Evolutionary conservation across 2,888 invertebrate genomes (phyloP), one percentile per base, ranked within the genome.

Genomic region (Frankliniella intonsa): DNA sequence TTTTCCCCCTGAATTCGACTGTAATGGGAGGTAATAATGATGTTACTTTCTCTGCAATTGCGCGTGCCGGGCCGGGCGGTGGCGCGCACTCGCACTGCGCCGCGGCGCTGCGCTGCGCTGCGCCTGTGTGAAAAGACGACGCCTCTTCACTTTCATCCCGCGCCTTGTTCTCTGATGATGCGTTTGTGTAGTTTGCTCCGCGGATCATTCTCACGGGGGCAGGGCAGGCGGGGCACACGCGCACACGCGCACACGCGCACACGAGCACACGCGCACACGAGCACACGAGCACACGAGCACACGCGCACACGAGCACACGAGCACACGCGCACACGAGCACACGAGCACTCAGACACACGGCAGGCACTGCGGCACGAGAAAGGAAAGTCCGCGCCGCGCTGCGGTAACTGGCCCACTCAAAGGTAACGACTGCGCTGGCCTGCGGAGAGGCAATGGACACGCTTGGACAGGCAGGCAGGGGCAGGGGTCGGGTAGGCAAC

Each of bases 81-180:
- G 19, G 14, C 62, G n/a, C 62, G n/a, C 17, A 62, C 55, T 17
- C 55, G 19, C 62, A 62, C 62, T 19, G 19, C 17, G 19, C 17
- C 55, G n/a, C 62, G 5, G 17, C n/a, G 17, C 19, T 14, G 14
- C 62, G n/a, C 62, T 19, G 17, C n/a, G 17, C 19, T 14, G 14
- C 62, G 17, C 62, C 7, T n/a, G 14, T n/a, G 62, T 62, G 62
- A 62, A 62, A n/a, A 62, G 62, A 62, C 62, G n/a, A 14, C 62
- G 62, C 62, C 62, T 62, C 62, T 17, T 62, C 62, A 62, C 62
- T 62, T 62, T 62, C 62, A 62, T 62, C 62, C 62, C 62, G 55
- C 55, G 62, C 19, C 62, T 17, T 62, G 17, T 19, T n/a, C n/a
- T 17, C 62, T 62, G 62, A 62, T 62, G 62, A 62, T 62, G 62